phyloP scores from a whole-genome alignment of 2,797 vertebrate species.

The Pteronotus mesoamericanus region DNA sequence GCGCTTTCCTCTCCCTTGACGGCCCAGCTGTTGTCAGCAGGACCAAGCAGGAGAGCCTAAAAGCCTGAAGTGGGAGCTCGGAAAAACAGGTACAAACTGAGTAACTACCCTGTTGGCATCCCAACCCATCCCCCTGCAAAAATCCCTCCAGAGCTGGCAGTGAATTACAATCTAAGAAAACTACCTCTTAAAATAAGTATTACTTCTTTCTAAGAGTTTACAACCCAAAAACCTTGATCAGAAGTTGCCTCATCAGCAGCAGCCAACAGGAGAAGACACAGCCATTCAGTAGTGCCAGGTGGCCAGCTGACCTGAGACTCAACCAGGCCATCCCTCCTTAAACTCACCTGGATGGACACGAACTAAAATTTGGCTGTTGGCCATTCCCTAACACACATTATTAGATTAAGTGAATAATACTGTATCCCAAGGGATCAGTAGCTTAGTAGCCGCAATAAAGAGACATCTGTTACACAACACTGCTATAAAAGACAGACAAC shows the following conservation, averaged over 20 bases:
- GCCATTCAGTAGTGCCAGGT: background rate
- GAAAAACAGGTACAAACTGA: background rate
- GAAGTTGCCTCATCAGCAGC: background rate
- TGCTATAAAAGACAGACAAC: background rate
- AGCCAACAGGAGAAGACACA: background rate
- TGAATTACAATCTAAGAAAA: background rate
- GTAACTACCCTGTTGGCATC: background rate
- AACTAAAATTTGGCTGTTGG: background rate
- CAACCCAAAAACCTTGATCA: background rate
- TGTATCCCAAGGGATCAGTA: background rate
- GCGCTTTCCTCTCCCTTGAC: background rate
- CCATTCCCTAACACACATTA: background rate
- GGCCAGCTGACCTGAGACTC: background rate
- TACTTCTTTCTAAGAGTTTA: background rate
- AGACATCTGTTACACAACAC: background rate
- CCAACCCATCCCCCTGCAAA: background rate
- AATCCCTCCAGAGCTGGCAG: background rate
- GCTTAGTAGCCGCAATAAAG: background rate
- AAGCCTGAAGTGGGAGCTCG: background rate
- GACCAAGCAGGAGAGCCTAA: background rate
- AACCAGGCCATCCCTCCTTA: background rate
- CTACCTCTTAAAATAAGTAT: background rate
- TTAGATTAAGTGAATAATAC: background rate
- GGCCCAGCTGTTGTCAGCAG: background rate
- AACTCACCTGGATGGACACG: background rate